Conservation (phyloP, 2,797 vertebrate species). For the Falco peregrinus region DNA sequence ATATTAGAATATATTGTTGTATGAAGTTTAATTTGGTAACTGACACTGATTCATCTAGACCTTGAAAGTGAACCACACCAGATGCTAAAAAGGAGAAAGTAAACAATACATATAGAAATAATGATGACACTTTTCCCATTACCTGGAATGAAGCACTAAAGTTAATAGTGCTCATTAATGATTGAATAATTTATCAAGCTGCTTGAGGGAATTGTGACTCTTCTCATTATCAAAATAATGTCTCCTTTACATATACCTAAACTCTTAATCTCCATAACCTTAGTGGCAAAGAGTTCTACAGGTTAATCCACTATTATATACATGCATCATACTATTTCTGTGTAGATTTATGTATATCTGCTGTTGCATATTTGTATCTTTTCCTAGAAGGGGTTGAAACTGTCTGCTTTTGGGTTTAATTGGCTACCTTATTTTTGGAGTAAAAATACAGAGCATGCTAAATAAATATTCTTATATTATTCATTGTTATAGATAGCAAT, state of each 20-base stretch:
- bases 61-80: neutral
- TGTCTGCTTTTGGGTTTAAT: neutral
- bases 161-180: neutral
- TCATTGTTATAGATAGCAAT: neutral
- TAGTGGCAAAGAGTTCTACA: neutral
- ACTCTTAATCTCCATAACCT: neutral
- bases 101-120: neutral
- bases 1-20: neutral
- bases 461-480: neutral
- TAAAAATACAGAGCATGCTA: neutral
- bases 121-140: neutral
- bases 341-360: neutral
- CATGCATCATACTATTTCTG: neutral
- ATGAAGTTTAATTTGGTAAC: neutral
- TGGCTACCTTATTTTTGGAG: neutral
- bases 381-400: neutral
- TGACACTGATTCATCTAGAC: neutral
- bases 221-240: neutral
- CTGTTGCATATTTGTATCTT: neutral
- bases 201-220: neutral
- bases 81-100: neutral
- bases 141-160: neutral
- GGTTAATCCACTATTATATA: neutral
- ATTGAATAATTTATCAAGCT: neutral
- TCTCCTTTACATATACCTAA: neutral